Conservation (phyloP, 2,797 vertebrate species). For the Poeciliopsis paucimaculata region DNA sequence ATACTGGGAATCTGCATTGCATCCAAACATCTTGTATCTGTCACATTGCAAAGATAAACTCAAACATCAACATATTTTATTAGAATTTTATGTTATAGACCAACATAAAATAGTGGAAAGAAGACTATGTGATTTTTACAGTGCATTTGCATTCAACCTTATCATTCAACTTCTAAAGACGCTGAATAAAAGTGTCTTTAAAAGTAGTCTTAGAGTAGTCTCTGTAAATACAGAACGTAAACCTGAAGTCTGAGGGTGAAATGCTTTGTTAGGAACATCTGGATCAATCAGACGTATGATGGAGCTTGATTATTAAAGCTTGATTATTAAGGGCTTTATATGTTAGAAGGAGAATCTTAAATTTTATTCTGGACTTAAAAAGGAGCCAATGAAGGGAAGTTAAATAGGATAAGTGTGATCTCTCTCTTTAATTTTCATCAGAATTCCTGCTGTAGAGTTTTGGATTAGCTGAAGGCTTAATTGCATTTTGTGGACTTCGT, state of each 20-base stretch:
- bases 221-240: background rate
- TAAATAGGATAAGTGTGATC: no score
- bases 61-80: background rate
- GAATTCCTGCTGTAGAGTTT: no score
- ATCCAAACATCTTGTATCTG: background rate
- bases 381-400: no score
- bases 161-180: no score
- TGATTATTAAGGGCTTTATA: background rate
- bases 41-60: background rate
- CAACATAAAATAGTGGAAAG: background rate
- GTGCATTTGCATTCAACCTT: background rate
- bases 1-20: background rate
- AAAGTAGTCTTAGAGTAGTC: background rate
- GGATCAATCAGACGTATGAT: no score
- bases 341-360: background rate
- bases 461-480: no score
- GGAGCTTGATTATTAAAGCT: no score
- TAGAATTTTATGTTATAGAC: background rate
- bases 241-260: background rate
- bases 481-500: no score
- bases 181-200: background rate
- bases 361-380: background rate
- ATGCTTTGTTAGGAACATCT: no score
- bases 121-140: background rate
- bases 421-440: no score